A percentile compares a stretch with the other conserved stretches of the same genome.
These are phyloP conservation scores for Dryobotodes eremita DNA, from an alignment of 2,888 invertebrate genomes.

Conservation along the genomic window DNA sequence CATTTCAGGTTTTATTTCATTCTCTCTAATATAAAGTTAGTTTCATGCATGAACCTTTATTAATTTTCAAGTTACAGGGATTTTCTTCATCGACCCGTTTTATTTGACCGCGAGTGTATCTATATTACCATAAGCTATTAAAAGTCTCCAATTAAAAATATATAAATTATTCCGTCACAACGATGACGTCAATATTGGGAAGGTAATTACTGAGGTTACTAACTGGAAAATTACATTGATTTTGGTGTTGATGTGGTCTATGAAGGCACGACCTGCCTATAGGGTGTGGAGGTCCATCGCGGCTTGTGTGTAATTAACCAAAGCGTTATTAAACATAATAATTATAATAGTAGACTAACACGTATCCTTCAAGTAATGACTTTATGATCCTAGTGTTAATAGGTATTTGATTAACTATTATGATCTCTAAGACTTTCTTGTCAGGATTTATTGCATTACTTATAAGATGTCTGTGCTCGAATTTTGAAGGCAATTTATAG, in stretches of 20 bases:
- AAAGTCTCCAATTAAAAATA: slow-evolving; percentile 12
- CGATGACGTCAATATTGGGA: slow-evolving; percentile 18
- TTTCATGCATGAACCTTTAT: too few relatives aligned
- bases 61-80: too few relatives aligned
- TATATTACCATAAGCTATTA: not conserved
- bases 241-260: slow-evolving; percentile 43
- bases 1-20: too few relatives aligned
- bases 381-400: not conserved
- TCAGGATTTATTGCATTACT: not conserved
- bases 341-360: not conserved
- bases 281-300: not conserved
- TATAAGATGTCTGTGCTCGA: not conserved
- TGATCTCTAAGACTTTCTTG: not conserved
- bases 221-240: slow-evolving; percentile 48
- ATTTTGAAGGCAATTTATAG: not conserved
- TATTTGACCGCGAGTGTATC: too few relatives aligned
- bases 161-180: not conserved
- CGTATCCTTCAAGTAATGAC: not conserved
- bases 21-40: too few relatives aligned
- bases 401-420: not conserved
- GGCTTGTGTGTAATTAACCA: not conserved
- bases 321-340: not conserved
- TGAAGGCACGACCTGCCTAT: not conserved
- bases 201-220: slow-evolving; percentile 41
- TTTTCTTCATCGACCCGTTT: too few relatives aligned